Conservation (phyloP, 2,797 vertebrate species). For the Phrynocephalus vlangalii region DNA sequence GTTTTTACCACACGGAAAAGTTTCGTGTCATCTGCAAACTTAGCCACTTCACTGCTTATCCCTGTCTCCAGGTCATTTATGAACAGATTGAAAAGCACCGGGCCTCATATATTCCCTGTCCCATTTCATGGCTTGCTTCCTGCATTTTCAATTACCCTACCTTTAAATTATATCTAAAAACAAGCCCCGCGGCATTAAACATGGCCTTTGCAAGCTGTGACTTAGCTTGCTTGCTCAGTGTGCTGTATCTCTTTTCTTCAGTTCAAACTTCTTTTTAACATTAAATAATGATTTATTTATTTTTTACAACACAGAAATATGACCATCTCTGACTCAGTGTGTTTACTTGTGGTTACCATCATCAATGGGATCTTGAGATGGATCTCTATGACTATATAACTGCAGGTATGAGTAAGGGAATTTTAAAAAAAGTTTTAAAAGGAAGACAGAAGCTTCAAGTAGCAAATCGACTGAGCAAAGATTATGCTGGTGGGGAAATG, state of each 20-base stretch:
- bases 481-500: neutral
- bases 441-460: neutral
- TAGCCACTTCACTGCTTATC: too few relatives aligned
- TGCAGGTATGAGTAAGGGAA: neutral
- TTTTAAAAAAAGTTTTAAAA: neutral
- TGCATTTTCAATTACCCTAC: conserved; percentile 4
- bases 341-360: neutral
- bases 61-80: too few relatives aligned
- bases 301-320: neutral
- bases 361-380: conserved; percentile 7
- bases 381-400: too few relatives aligned
- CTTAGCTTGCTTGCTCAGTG: neutral
- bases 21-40: too few relatives aligned
- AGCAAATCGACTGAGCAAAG: conserved; percentile 8
- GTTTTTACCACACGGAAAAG: too few relatives aligned
- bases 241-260: neutral
- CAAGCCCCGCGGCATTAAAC: conserved; percentile 15
- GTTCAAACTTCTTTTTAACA: neutral
- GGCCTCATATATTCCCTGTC: neutral
- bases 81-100: too few relatives aligned
- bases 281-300: neutral
- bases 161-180: conserved; percentile 5
- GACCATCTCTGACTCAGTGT: neutral
- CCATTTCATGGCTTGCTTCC: neutral
- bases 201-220: neutral